Conservation (phyloP, 2,113 vertebrate genomes). For the Microcebus tavaratra region DNA sequence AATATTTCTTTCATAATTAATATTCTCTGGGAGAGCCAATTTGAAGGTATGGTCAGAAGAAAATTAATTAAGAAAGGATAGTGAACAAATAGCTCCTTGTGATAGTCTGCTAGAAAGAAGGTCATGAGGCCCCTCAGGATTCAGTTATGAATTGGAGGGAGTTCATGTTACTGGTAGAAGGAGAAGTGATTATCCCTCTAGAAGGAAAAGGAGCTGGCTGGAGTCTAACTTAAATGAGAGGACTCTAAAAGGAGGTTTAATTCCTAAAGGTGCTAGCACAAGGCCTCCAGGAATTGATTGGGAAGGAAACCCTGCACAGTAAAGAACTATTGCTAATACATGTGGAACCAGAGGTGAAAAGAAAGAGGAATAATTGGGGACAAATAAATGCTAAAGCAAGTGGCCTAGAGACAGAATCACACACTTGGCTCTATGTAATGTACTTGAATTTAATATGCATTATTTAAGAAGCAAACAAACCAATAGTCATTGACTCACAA, state of each 20-base stretch:
- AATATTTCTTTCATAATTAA: neutral
- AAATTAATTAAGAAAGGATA: neutral
- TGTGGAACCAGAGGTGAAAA: neutral
- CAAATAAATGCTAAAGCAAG: neutral
- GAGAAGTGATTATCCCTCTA: neutral
- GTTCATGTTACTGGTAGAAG: neutral
- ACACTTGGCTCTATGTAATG: neutral
- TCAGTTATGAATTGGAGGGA: neutral
- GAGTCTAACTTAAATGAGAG: neutral
- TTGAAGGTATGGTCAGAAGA: neutral
- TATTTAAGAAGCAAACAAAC: constrained; percentile 7
- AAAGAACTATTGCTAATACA: neutral
- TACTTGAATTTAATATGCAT: constrained; percentile 19
- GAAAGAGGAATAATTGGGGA: neutral
- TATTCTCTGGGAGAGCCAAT: neutral
- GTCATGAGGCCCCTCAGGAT: neutral
- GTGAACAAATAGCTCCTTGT: neutral
- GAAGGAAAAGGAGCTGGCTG: neutral
- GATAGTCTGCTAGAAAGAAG: neutral
- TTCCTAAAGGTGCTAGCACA: neutral
- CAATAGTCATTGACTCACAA: constrained; percentile 34
- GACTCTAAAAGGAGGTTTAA: neutral
- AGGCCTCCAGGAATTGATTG: neutral
- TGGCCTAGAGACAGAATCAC: neutral
- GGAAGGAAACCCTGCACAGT: neutral